A percentile compares a stretch with the other conserved stretches of the same genome.
phyloP scores from a whole-genome alignment of 2,113 vertebrate species.

The Corydoras sp. region DNA sequence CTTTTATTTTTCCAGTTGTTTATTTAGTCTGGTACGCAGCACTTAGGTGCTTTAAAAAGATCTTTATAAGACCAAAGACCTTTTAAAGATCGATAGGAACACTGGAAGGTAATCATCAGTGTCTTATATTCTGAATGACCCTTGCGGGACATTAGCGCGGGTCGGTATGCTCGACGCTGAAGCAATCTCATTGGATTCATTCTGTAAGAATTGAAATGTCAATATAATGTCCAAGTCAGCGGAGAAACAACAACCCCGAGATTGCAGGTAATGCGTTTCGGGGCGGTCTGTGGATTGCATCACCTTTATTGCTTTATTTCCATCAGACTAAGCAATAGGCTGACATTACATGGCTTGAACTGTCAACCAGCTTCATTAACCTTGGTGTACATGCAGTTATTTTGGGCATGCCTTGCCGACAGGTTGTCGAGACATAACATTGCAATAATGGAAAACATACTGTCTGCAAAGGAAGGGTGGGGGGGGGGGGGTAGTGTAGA shows the following conservation, averaged over 20 bases:
- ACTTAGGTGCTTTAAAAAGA: background rate
- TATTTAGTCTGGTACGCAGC: too few species aligned
- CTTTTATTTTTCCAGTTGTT: background rate
- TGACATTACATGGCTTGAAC: background rate
- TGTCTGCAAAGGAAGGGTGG: too few species aligned
- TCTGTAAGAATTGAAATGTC: slow-evolving; percentile 42
- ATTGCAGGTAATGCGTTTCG: slow-evolving; percentile 38
- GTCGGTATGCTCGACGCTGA: background rate
- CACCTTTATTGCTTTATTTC: background rate
- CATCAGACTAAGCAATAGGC: slow-evolving; percentile 17
- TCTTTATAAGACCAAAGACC: background rate
- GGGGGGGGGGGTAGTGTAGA: too few species aligned
- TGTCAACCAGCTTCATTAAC: background rate
- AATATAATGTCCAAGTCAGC: slow-evolving; percentile 44
- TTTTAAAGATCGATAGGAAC: background rate
- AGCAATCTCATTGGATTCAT: slow-evolving; percentile 44
- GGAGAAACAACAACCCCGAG: slow-evolving; percentile 25
- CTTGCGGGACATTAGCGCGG: background rate
- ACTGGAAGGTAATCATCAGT: background rate
- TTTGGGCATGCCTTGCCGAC: too few species aligned
- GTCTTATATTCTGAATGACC: background rate
- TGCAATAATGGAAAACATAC: too few species aligned
- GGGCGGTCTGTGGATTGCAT: background rate
- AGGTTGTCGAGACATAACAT: too few species aligned
- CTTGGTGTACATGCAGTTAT: too few species aligned